A percentile compares a stretch with the other conserved stretches of the same genome.
These are phyloP conservation scores for Hemistola chrysoprasaria DNA, from an alignment of 2,888 invertebrate genomes.

Conservation along the genomic window DNA sequence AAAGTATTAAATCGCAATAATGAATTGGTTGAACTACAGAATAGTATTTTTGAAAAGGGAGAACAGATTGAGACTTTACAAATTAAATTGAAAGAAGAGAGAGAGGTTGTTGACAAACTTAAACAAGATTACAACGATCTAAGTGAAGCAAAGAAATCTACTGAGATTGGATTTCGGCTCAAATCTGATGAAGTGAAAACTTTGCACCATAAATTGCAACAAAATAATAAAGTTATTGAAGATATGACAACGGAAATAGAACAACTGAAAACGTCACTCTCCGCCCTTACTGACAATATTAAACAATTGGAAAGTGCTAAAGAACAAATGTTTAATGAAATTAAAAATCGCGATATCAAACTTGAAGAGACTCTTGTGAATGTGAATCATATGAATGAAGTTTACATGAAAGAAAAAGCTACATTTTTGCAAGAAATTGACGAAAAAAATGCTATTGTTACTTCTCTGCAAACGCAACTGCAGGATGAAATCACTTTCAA, in stretches of 20 bases:
- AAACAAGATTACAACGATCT: neutral
- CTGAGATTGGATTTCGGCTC: constrained; percentile 40
- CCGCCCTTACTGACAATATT: constrained; percentile 39
- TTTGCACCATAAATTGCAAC: constrained; percentile 41
- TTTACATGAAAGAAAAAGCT: constrained; percentile 42
- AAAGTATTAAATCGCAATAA: constrained; percentile 67
- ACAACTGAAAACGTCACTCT: constrained; percentile 36
- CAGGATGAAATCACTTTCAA: constrained; percentile 58
- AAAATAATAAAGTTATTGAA: constrained; percentile 38
- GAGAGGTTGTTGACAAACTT: constrained; percentile 9
- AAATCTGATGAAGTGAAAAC: constrained; percentile 44
- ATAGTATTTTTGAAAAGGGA: constrained; percentile 57
- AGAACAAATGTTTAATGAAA: constrained; percentile 40
- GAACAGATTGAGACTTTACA: constrained; percentile 59
- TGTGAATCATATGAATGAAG: constrained; percentile 41
- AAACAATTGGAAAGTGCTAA: constrained; percentile 43
- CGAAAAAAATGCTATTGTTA: constrained; percentile 49
- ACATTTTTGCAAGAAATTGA: constrained; percentile 46
- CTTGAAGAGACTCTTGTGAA: constrained; percentile 45
- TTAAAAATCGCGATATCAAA: constrained; percentile 40
- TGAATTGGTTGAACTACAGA: constrained; percentile 66
- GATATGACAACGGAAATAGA: constrained; percentile 46
- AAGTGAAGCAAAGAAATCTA: constrained; percentile 2
- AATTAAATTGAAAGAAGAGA: constrained; percentile 53
- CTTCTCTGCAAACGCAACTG: constrained; percentile 52